These are phyloP conservation scores for Drosophila setosimentum DNA, from an alignment of 2,888 invertebrate genomes.

Conservation along the genomic window DNA sequence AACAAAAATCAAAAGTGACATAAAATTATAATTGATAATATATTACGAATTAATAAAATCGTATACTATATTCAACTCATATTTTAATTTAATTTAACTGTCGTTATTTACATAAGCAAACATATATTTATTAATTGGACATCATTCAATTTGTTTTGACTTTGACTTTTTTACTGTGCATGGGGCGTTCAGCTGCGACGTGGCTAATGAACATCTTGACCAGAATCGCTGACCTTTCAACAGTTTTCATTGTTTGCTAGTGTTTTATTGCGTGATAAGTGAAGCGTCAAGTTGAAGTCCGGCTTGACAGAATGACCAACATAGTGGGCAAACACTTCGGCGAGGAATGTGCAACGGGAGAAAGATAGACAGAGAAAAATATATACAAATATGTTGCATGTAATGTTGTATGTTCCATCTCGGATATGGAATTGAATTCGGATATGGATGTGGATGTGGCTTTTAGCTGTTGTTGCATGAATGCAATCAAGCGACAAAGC, in stretches of 20 bases:
- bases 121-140: background rate
- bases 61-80: background rate
- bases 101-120: background rate
- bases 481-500: conserved; percentile 69
- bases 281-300: conserved; percentile 66
- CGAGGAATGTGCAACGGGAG: background rate
- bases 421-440: conserved; percentile 15
- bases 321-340: conserved; percentile 22
- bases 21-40: background rate
- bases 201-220: conserved; percentile 53
- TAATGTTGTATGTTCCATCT: conserved; percentile 39
- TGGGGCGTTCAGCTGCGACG: conserved; percentile 12
- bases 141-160: background rate
- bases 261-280: conserved; percentile 44
- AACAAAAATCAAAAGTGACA: background rate
- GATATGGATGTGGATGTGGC: conserved; percentile 44
- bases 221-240: conserved; percentile 68
- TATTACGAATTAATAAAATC: background rate
- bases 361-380: conserved; percentile 2
- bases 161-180: conserved; percentile 1
- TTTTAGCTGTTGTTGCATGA: conserved; percentile 21
- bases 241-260: conserved; percentile 19
- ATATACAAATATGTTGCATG: conserved; percentile 32
- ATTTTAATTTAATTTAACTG: background rate
- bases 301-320: conserved; percentile 31